Evolutionary conservation across 2,113 vertebrate species (phyloP).

Genomic region (Sialia sialis): DNA sequence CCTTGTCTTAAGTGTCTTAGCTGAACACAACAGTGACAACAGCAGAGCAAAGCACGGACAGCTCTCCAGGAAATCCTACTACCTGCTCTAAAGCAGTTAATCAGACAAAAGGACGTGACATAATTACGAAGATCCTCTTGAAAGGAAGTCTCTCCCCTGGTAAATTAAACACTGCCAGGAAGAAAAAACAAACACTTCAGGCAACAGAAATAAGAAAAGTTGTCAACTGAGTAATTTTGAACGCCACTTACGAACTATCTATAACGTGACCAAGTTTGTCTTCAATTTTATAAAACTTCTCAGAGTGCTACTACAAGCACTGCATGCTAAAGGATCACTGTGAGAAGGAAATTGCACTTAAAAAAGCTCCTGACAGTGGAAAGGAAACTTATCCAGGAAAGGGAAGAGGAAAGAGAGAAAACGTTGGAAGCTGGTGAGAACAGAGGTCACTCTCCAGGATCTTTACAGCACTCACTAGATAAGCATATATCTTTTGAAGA

Average conservation of each 20-base stretch:
- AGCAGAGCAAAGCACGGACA: neutral
- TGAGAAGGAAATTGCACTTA: neutral
- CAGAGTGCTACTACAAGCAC: neutral
- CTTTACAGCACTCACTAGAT: neutral
- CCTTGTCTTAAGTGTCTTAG: neutral
- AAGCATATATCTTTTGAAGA: neutral
- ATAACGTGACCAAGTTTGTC: neutral
- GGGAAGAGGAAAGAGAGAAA: neutral
- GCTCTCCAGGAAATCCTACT: neutral
- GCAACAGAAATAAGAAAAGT: neutral
- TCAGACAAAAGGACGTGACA: neutral
- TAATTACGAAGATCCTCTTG: neutral
- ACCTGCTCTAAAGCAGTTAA: neutral
- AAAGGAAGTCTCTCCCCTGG: neutral
- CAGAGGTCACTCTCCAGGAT: constrained; percentile 24
- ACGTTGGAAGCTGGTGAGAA: neutral
- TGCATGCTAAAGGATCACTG: neutral
- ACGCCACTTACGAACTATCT: neutral
- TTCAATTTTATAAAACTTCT: neutral
- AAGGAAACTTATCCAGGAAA: constrained; percentile 22
- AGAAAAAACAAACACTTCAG: neutral
- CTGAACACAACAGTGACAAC: neutral
- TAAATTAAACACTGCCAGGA: neutral
- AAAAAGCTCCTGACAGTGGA: neutral
- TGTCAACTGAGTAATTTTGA: neutral